A percentile compares a stretch with the other conserved stretches of the same genome.
phyloP scores from a whole-genome alignment of 2,113 vertebrate genomes.

The Chaetodon auriga region DNA sequence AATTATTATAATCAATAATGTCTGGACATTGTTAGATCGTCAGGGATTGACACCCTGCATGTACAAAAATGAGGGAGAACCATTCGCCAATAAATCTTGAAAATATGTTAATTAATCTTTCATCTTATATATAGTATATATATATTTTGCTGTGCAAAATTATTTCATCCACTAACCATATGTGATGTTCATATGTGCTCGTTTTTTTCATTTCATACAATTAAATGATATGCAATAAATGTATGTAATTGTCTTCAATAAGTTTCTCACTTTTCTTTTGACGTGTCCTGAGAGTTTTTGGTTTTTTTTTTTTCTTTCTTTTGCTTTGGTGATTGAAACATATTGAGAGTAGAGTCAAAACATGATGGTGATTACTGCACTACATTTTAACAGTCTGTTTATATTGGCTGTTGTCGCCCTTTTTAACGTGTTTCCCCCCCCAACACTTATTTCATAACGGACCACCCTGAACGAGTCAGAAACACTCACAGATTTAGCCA shows the following conservation, averaged over 20 bases:
- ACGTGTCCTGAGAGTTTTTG: slow-evolving; percentile 51
- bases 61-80: slow-evolving; percentile 90
- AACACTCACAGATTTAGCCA: background rate
- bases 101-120: slow-evolving; percentile 96
- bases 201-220: slow-evolving; percentile 91
- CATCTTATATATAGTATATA: slow-evolving; percentile 82
- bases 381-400: slow-evolving; percentile 13
- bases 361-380: slow-evolving; percentile 11
- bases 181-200: slow-evolving; percentile 99
- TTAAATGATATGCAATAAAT: slow-evolving; percentile 89
- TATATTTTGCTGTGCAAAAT: slow-evolving; percentile 99
- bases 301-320: background rate
- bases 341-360: slow-evolving; percentile 20
- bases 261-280: slow-evolving; percentile 80
- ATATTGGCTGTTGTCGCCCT: background rate
- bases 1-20: slow-evolving; percentile 91
- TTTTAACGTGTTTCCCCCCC: background rate
- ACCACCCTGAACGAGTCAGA: slow-evolving; percentile 13
- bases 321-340: slow-evolving; percentile 43
- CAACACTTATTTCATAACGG: slow-evolving; percentile 6
- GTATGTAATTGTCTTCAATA: slow-evolving; percentile 83
- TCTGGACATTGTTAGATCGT: slow-evolving; percentile 91
- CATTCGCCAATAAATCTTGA: slow-evolving; percentile 91
- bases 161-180: slow-evolving; percentile 98
- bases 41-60: slow-evolving; percentile 98